Evolutionary conservation across 2,888 invertebrate species (phyloP).

Genomic region (Scrobipalpa costella): DNA sequence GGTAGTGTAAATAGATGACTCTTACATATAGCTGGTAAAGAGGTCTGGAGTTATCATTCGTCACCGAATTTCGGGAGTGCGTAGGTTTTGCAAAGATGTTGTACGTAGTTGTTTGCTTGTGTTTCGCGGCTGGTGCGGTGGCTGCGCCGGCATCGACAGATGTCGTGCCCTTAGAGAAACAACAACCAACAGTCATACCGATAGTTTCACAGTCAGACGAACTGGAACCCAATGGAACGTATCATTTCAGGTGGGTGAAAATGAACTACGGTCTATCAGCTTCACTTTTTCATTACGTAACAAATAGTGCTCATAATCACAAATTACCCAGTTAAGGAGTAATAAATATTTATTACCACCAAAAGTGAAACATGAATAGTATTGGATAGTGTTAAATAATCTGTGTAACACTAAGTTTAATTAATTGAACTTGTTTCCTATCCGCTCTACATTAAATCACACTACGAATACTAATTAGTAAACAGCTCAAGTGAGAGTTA

Average conservation of each 20-base stretch:
- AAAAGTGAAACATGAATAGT: background rate
- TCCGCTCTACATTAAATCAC: background rate
- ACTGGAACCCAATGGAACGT: constrained; percentile 75
- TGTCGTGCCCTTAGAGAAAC: constrained; percentile 58
- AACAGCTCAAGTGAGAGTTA: background rate
- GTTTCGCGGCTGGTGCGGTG: constrained; percentile 46
- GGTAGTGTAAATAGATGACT: constrained; percentile 76
- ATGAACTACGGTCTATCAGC: constrained; percentile 4
- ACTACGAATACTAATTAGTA: background rate
- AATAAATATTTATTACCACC: background rate
- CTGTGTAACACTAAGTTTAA: background rate
- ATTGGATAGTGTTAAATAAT: background rate
- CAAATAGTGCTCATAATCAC: background rate
- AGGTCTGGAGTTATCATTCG: constrained; percentile 72
- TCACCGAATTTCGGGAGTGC: constrained; percentile 61
- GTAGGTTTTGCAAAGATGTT: constrained; percentile 57
- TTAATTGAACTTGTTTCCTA: background rate
- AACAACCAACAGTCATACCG: constrained; percentile 69
- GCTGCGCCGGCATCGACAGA: constrained; percentile 55
- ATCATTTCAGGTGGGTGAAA: constrained; percentile 70
- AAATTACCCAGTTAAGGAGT: background rate
- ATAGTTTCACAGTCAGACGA: constrained; percentile 78
- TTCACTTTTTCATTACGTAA: constrained; percentile 22
- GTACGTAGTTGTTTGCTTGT: constrained; percentile 53
- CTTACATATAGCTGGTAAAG: constrained; percentile 74